Percentiles rank a stretch among this genome's conserved stretches.
Evolutionary conservation across 2,113 vertebrate genomes (phyloP).

Genomic region (Lepus europaeus): DNA sequence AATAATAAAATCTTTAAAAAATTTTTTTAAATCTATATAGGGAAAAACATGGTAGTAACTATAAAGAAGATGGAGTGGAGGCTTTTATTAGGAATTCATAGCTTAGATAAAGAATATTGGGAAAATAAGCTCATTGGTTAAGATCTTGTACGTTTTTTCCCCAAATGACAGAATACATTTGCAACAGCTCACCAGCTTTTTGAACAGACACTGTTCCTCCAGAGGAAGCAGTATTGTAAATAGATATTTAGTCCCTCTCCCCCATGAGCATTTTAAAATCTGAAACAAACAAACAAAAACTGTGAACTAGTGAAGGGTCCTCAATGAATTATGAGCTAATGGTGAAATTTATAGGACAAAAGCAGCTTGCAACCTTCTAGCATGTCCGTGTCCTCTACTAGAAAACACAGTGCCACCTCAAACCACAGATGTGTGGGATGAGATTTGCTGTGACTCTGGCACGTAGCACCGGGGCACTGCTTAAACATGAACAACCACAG

Average conservation of each 20-base stretch:
- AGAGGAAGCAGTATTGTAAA: not conserved
- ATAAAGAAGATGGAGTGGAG: not conserved
- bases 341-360: conserved; percentile 6
- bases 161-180: not conserved
- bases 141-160: not conserved
- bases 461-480: conserved; percentile 14
- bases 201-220: not conserved
- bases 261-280: no score
- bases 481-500: conserved; percentile 2
- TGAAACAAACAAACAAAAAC: not conserved
- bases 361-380: conserved; percentile 3
- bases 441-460: not conserved
- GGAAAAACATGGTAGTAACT: not conserved
- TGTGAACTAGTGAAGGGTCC: not conserved
- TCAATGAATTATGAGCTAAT: conserved; percentile 37
- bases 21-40: not conserved
- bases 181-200: conserved; percentile 7
- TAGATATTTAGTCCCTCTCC: not conserved
- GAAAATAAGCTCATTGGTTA: conserved; percentile 55
- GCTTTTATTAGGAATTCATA: not conserved
- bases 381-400: not conserved
- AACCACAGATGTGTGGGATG: not conserved
- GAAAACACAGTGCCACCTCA: not conserved
- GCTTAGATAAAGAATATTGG: not conserved
- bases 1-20: no score